These are phyloP conservation scores for Rynchops niger DNA, from an alignment of 2,113 vertebrate species.

Conservation along the genomic window DNA sequence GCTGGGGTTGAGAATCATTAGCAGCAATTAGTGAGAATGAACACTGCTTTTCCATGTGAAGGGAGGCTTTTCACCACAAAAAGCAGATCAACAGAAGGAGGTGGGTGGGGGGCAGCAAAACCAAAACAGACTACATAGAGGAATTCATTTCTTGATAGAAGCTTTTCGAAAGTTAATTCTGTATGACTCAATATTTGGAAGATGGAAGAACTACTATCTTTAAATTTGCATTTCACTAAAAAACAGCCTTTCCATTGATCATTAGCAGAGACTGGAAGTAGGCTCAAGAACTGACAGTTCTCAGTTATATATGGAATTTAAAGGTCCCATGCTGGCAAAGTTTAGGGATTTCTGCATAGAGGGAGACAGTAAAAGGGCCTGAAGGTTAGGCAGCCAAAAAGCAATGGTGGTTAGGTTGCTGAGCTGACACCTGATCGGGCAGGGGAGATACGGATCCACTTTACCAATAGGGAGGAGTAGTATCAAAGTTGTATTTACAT, in stretches of 20 bases:
- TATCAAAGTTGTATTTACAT: not conserved
- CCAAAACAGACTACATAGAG: not conserved
- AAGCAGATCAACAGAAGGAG: not conserved
- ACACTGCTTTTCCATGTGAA: not conserved
- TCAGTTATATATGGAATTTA: not conserved
- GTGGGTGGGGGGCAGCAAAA: not conserved
- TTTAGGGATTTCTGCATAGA: not conserved
- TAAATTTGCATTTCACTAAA: not conserved
- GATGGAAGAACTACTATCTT: not conserved
- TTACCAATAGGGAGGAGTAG: not conserved
- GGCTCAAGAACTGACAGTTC: not conserved
- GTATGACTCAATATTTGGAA: not conserved
- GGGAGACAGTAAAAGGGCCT: not conserved
- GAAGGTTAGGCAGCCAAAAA: not conserved
- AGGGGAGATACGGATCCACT: not conserved
- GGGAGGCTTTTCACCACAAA: not conserved
- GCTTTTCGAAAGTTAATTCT: not conserved
- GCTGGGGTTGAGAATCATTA: not conserved
- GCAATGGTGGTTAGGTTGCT: not conserved
- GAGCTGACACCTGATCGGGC: not conserved
- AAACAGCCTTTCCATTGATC: not conserved
- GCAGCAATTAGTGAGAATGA: not conserved
- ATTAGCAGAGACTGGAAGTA: not conserved
- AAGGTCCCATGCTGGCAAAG: fast-evolving
- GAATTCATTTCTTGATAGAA: not conserved